phyloP scores from a whole-genome alignment of 1,140 invertebrate species.

The Drosophila subobscura region DNA sequence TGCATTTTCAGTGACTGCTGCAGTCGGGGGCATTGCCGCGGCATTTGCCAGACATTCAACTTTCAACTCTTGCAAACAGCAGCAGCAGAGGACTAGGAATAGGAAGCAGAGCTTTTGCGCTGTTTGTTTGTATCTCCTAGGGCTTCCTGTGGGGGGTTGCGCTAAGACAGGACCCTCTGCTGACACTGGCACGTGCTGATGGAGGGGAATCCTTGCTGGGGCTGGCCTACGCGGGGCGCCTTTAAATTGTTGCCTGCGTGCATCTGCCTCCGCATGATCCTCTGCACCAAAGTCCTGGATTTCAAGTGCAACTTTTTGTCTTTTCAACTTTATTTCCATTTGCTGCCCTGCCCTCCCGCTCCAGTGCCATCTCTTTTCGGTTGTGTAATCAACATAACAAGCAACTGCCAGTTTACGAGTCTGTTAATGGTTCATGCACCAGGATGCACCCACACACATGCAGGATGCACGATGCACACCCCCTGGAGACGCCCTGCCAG shows the following conservation, averaged over 20 bases:
- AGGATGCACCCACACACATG: conserved; percentile 23
- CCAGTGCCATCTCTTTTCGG: not conserved
- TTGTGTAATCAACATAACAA: conserved; percentile 81
- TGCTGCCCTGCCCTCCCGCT: conserved; percentile 14
- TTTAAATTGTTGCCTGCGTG: conserved; percentile 26
- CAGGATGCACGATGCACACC: not conserved
- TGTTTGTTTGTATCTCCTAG: conserved; percentile 24
- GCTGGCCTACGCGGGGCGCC: conserved; percentile 45
- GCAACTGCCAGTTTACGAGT: conserved; percentile 78
- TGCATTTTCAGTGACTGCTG: conserved; percentile 58
- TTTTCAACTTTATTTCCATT: conserved; percentile 56
- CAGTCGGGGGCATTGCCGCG: conserved; percentile 68
- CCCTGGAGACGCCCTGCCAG: conserved; percentile 55
- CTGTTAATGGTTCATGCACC: conserved; percentile 68
- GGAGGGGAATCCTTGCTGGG: conserved; percentile 28
- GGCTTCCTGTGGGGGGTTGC: conserved; percentile 19
- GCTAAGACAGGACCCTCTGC: not conserved
- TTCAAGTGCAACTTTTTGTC: conserved; percentile 49
- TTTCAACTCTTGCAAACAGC: conserved; percentile 70
- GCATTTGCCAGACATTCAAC: conserved; percentile 77
- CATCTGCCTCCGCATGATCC: not conserved
- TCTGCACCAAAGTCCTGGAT: conserved; percentile 18
- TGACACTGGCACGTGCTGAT: conserved; percentile 51
- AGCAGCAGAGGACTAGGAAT: too few species aligned
- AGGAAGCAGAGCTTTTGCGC: not conserved